Percentiles rank a stretch among this genome's conserved stretches.
phyloP scores from a whole-genome alignment of 2,888 invertebrate genomes.

The Eremobia ochroleuca region DNA sequence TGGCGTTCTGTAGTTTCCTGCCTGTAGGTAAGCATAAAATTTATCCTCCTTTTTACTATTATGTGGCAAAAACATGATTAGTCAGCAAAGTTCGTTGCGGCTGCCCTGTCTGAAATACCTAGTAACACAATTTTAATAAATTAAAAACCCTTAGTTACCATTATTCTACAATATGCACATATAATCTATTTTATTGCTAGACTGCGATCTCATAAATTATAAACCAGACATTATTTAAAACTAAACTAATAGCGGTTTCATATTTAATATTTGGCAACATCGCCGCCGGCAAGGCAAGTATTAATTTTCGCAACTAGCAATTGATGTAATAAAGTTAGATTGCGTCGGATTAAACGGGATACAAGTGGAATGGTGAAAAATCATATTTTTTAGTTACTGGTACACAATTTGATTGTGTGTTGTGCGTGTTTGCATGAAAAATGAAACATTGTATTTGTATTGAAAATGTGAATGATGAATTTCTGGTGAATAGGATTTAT shows the following conservation, averaged over 20 bases:
- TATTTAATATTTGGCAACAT: conserved; percentile 32
- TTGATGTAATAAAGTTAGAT: conserved; percentile 56
- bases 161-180: background rate
- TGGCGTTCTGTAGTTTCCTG: background rate
- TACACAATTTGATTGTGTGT: conserved; percentile 9
- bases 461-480: conserved; percentile 22
- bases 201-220: background rate
- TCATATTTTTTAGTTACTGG: conserved; percentile 6
- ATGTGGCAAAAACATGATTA: background rate
- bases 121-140: background rate
- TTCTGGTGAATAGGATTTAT: conserved; percentile 27
- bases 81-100: background rate
- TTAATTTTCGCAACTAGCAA: conserved; percentile 52
- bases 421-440: conserved; percentile 19
- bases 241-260: conserved; percentile 16
- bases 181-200: background rate
- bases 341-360: conserved; percentile 31
- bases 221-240: background rate
- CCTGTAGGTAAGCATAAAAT: background rate
- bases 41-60: background rate
- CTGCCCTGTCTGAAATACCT: background rate
- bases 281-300: conserved; percentile 8
- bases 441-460: conserved; percentile 35
- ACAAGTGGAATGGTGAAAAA: background rate
- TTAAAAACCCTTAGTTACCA: background rate